Base-by-base conservation (phyloP, 2,797 vertebrate genomes). In the Gymnopithys bicolor region DNA sequence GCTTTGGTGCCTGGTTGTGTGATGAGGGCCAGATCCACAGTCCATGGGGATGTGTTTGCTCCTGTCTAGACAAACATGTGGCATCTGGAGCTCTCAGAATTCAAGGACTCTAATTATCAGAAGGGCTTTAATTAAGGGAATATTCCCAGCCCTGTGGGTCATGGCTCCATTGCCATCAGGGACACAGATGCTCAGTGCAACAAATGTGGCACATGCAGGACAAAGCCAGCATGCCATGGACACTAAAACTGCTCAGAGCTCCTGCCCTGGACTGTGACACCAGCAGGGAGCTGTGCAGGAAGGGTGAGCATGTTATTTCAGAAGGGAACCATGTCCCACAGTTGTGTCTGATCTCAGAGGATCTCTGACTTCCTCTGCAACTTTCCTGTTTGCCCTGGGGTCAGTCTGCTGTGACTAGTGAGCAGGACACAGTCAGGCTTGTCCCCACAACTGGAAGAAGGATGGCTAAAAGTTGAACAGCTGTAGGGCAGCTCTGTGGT, bases 171-270 rank as follows among this genome's bases (percentile, higher is more conserved):
- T 43, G 48, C 58, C 53, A 25, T 13, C 33, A 0, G 2, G 52
- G 30, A 68, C 51, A 56, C 46, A 79, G 68, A 35, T 82, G 51
- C 46, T 84, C 43, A 41, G 17, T 30, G 23, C 43, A 74, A 30
- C 43, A 25, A 1, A 3, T 67, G 59, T 35, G 4, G 0, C 19
- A 48, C 51, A 41, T 16, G 18, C n/a, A 62, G 43, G 53, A 11
- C 52, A 87, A 25, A 75, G 63, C 22, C 43, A 35, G 19, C 0
- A 1, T 79, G 53, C 63, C 37, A 5, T 8, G 32, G 59, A 24
- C 35, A 39, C 46, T 18, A 41, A 59, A 30, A 7, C 4, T 21
- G 33, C 45, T 45, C 45, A 24, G 78, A 52, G 19, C 43, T 60
- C 41, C 46, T 35, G 19, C 25, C 56, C 64, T 70, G 64, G 67